Percentiles rank a stretch among this genome's conserved stretches.
Conservation (phyloP, 2,113 vertebrate species). For the Bettongia penicillata region DNA sequence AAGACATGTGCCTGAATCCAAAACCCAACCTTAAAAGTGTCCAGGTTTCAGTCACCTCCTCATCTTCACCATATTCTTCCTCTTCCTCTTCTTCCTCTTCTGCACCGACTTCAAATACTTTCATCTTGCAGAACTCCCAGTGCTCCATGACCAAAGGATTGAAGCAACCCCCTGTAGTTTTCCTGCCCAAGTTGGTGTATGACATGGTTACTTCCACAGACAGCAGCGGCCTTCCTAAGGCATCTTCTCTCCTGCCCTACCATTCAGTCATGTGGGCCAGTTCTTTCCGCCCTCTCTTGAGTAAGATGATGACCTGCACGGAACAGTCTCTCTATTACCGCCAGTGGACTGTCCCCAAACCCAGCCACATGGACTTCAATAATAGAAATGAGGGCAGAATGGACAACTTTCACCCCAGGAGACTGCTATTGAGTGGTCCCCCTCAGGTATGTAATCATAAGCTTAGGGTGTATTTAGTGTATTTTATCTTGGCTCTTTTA, state of each 20-base stretch:
- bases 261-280: constrained; percentile 94
- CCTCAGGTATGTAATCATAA: constrained; percentile 90
- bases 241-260: constrained; percentile 95
- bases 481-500: neutral
- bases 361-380: constrained; percentile 95
- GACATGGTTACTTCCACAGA: constrained; percentile 92
- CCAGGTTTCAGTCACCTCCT: constrained; percentile 68
- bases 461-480: neutral
- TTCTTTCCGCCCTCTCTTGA: constrained; percentile 95
- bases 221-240: constrained; percentile 93
- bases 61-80: constrained; percentile 77
- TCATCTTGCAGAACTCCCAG: constrained; percentile 83
- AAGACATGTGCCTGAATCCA: constrained; percentile 49
- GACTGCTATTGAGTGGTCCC: constrained; percentile 95
- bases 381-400: constrained; percentile 91
- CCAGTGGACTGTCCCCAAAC: constrained; percentile 94
- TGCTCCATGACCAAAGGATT: constrained; percentile 90
- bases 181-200: constrained; percentile 93
- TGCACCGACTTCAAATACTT: constrained; percentile 78
- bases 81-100: constrained; percentile 86
- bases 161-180: constrained; percentile 92
- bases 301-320: constrained; percentile 97
- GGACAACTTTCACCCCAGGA: constrained; percentile 95
- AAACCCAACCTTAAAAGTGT: constrained; percentile 70
- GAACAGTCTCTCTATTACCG: constrained; percentile 99